Conservation (phyloP, 2,888 invertebrate species). For the Willowsia nigromaculata region DNA sequence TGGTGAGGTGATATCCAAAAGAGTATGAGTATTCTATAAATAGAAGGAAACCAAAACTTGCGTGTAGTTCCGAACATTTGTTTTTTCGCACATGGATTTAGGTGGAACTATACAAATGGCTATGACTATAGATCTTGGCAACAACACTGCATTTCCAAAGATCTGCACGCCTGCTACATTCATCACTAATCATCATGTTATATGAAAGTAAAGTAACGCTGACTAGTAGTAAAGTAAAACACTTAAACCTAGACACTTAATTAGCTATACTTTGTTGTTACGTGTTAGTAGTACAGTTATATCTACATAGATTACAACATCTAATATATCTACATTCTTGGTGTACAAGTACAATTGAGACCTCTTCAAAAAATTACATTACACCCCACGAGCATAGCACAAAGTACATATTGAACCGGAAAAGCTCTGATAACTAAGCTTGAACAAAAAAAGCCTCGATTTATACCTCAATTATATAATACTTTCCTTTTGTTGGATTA, state of each 20-base stretch:
- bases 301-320: not conserved
- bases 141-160: not conserved
- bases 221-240: slow-evolving; percentile 17
- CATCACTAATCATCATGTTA: no score
- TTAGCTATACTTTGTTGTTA: slow-evolving; percentile 23
- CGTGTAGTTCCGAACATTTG: slow-evolving; percentile 38
- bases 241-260: not conserved
- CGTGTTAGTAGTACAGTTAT: not conserved
- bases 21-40: slow-evolving; percentile 42
- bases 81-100: not conserved
- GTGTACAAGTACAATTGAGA: no score
- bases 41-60: slow-evolving; percentile 31
- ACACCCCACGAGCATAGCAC: no score
- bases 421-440: no score
- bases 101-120: not conserved
- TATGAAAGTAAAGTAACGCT: not conserved
- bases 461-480: no score
- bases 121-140: slow-evolving; percentile 19
- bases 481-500: no score
- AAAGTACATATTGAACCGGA: no score
- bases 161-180: no score
- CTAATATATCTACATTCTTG: no score
- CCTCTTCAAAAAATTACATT: no score
- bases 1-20: slow-evolving; percentile 7
- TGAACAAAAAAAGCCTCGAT: no score